Base-by-base conservation (phyloP, 1,140 invertebrate species). In the Drosophila takahashii region DNA sequence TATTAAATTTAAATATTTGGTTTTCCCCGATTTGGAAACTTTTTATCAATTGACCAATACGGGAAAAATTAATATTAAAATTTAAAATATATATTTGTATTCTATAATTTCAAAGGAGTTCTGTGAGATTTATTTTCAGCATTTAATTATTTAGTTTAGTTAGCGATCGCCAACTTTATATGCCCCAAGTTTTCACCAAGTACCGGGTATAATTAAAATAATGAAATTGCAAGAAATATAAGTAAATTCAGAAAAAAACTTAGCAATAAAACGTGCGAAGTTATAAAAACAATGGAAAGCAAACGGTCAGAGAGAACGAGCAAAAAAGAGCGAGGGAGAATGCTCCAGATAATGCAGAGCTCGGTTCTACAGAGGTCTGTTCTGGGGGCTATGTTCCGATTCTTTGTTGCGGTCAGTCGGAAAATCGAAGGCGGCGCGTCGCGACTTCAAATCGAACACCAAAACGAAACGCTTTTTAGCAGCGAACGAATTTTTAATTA, bases 371-470 rank as follows among this genome's bases (percentile, higher is more conserved):
- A 13, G 36, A 34, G 37, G 18, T 62, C 26, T 29, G 41, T 66
- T 45, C 60, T 65, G 48, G 62, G 65, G 61, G 41, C 39, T 66
- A 26, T 29, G 50, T 15, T 67, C 37, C 37, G 60, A 62, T 60
- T 66, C 66, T 70, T 70, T 70, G 66, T 70, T 45, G 39, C 48
- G 50, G 66, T 70, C 66, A 70, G 66, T 70, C 27, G 66, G 65
- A 70, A 69, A 70, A 70, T 70, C 64, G 64, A 54, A 39, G 65
- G 50, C 64, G 34, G 26, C 16, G 64, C 64, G 50, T 27, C 66
- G 50, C 50, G 66, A 39, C 66, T 50, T 65, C 10, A 50, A 27
- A 66, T 32, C 59, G 26, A 58, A 41, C 11, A 9, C 9, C 16
- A 29, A 54, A 54, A 16, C 62, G 41, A 70, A 69, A 36, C 18